phyloP scores from a whole-genome alignment of 2,113 vertebrate genomes.

The Phoenicopterus ruber region DNA sequence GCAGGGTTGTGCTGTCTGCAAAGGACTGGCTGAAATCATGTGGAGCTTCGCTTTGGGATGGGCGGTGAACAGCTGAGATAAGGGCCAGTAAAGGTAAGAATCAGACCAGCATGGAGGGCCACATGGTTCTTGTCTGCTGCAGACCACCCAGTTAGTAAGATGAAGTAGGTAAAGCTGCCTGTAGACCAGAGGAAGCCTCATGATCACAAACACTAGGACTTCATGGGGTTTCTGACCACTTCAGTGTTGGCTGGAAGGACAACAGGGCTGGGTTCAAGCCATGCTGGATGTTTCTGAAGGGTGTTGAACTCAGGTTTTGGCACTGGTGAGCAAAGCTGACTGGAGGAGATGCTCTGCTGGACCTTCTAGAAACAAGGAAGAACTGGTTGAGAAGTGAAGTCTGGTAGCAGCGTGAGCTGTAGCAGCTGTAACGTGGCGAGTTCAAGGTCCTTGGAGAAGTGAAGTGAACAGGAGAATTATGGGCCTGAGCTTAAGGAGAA shows the following conservation, averaged over 20 bases:
- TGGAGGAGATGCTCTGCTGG: background rate
- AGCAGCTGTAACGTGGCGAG: background rate
- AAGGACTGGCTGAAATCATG: background rate
- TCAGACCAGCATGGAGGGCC: background rate
- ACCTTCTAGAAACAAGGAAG: background rate
- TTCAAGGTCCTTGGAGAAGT: background rate
- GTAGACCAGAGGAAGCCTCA: background rate
- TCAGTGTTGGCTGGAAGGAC: background rate
- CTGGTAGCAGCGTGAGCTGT: background rate
- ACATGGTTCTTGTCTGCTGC: background rate
- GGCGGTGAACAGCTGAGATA: background rate
- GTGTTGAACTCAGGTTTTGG: background rate
- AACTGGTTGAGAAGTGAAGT: background rate
- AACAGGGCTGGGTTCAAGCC: background rate
- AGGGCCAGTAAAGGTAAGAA: background rate
- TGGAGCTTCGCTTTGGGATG: background rate
- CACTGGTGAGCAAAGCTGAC: background rate
- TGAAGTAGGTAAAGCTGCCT: background rate
- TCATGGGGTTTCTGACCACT: background rate
- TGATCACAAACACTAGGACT: background rate
- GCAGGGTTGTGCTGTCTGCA: background rate
- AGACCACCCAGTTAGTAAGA: background rate
- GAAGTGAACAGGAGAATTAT: background rate
- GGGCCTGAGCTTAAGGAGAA: background rate
- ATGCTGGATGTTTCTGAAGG: background rate